Evolutionary conservation across 2,888 invertebrate species (phyloP), one percentile per base, ranked within the genome.

Genomic region (Sceliomorpha sp.): DNA sequence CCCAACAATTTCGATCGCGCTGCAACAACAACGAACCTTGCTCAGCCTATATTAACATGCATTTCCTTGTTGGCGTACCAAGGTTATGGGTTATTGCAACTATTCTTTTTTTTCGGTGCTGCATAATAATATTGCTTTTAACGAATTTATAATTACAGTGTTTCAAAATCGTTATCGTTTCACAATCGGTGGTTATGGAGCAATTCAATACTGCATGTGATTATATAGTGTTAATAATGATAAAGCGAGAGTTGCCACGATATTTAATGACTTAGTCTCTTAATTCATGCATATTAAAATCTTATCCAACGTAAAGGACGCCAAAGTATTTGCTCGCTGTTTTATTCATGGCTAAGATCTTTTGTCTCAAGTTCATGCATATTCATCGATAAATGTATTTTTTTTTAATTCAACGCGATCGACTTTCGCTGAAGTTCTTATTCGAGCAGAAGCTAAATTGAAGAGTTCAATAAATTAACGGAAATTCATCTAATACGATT

Each of bases 261-360:
- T 53, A 59, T 47, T 47, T 66, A 59, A 59, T 58, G 53, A 47
- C 53, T 48, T 15, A 42, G 45, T 40, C 36, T 47, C 34, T 53
- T 36, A 67, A 59, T 53, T 58, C 50, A 44, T 59, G 58, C 59
- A 59, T 53, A 59, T 53, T 67, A 48, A 59, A 67, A 55, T 39
- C 48, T 59, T 67, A 67, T 59, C 36, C 36, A 31, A n/a, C 17
- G 44, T 59, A 59, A 55, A 59, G 53, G 53, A 53, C 55, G 37
- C 48, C 59, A 59, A 67, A 67, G 59, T 67, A 59, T 67, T 59
- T 59, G 59, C 53, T 40, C 48, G 39, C 67, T 67, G 53, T 59
- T 59, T 67, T 67, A 67, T 67, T 67, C 67, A 66, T 66, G 58
- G 45, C 40, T 12, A 32, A 47, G 34, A 59, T 53, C 59, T 58